Evolutionary conservation across 2,797 vertebrate species (phyloP).

Genomic region (Phalanger gymnotis): DNA sequence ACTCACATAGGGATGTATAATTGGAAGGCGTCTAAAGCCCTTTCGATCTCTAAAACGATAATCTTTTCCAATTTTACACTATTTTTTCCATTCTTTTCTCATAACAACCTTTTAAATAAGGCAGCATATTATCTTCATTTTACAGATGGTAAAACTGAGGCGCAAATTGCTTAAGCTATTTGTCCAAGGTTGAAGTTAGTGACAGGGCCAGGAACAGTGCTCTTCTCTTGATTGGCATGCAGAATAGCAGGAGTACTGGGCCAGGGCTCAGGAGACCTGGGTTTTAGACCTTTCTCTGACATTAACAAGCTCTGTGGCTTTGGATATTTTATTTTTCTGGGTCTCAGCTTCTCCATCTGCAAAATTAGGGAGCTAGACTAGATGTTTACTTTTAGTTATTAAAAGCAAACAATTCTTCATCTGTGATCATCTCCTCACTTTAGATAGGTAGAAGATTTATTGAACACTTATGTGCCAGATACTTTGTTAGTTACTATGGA

Average conservation of each 20-base stretch:
- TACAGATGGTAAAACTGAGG: not conserved
- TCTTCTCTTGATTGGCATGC: not conserved
- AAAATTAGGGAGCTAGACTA: not conserved
- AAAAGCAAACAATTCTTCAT: not conserved
- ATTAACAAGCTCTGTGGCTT: not conserved
- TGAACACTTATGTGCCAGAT: not conserved
- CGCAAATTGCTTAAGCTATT: not conserved
- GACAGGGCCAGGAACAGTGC: not conserved
- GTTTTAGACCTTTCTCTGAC: not conserved
- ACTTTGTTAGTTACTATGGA: not conserved
- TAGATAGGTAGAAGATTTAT: not conserved
- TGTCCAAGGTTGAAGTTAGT: not conserved
- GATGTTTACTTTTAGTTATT: not conserved
- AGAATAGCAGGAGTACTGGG: not conserved
- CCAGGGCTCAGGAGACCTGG: not conserved
- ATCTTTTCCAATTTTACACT: too few relatives aligned
- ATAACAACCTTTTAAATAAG: not conserved
- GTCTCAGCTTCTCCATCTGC: not conserved
- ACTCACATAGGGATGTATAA: not conserved
- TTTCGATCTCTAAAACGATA: not conserved
- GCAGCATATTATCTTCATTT: not conserved
- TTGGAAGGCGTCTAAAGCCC: not conserved
- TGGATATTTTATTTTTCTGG: not conserved
- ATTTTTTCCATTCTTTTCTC: not conserved
- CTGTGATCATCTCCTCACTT: not conserved